Conservation (phyloP, 2,888 invertebrate genomes). For the Meta bourneti region DNA sequence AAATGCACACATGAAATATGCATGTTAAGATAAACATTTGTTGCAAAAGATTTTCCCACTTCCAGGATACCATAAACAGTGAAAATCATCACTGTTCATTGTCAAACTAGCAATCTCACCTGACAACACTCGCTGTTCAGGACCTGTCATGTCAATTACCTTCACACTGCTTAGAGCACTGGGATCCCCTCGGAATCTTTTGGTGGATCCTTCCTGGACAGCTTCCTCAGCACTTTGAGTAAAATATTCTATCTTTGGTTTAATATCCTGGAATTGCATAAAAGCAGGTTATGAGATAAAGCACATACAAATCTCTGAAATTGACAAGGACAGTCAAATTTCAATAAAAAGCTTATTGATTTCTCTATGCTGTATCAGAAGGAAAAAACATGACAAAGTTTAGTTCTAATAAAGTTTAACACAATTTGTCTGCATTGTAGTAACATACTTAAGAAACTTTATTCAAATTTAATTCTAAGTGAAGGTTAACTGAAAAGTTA, state of each 20-base stretch:
- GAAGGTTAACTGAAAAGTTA: too few relatives aligned
- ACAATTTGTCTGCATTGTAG: too few relatives aligned
- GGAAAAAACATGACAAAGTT: too few relatives aligned
- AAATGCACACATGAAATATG: neutral
- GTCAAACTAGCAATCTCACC: conserved; percentile 76
- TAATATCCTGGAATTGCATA: conserved; percentile 67
- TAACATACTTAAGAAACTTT: too few relatives aligned
- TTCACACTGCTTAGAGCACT: conserved; percentile 87
- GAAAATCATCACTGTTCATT: conserved; percentile 53
- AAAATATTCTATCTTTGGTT: conserved; percentile 85
- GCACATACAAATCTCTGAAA: too few relatives aligned
- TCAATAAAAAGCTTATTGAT: too few relatives aligned
- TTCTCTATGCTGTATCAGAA: too few relatives aligned
- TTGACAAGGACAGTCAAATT: too few relatives aligned
- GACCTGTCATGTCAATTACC: conserved; percentile 99
- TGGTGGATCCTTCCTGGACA: conserved; percentile 88
- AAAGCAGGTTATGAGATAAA: neutral
- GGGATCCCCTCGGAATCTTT: conserved; percentile 77
- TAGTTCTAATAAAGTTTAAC: too few relatives aligned
- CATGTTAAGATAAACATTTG: neutral
- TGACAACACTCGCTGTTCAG: conserved; percentile 90
- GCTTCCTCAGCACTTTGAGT: conserved; percentile 93
- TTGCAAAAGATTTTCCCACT: conserved; percentile 50
- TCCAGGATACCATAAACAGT: conserved; percentile 44
- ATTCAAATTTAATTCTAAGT: too few relatives aligned